Evolutionary conservation across 2,888 invertebrate species (phyloP).

Genomic region (Baccha elongata): DNA sequence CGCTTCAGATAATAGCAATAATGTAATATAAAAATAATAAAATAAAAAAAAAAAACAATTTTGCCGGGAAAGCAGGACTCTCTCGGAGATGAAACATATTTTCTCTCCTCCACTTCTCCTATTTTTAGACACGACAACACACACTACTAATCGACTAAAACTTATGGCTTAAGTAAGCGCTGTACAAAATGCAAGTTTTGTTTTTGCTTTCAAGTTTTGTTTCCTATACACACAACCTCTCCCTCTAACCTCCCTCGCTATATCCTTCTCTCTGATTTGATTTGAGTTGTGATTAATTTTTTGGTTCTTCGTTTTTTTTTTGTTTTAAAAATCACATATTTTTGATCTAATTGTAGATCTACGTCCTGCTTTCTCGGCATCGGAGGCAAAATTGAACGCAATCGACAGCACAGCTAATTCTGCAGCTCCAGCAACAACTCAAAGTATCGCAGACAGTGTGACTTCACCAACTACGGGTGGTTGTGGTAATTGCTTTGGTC

Average conservation of each 20-base stretch:
- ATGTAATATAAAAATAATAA: background rate
- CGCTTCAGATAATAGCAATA: constrained; percentile 44
- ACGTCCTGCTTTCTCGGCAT: constrained; percentile 83
- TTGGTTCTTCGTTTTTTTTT: constrained; percentile 71
- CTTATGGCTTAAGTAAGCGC: constrained; percentile 32
- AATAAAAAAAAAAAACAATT: constrained; percentile 61
- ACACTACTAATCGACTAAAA: constrained; percentile 17
- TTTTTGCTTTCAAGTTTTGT: constrained; percentile 36
- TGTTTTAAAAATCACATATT: constrained; percentile 78
- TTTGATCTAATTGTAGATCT: constrained; percentile 82
- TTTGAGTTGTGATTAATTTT: constrained; percentile 42
- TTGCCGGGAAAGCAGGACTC: constrained; percentile 82
- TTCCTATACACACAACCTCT: background rate
- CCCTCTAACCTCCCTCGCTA: background rate
- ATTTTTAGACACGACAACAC: constrained; percentile 27
- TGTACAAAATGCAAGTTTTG: constrained; percentile 37
- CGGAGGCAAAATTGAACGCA: constrained; percentile 80
- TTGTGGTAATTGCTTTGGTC: constrained; percentile 81
- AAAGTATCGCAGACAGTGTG: constrained; percentile 71
- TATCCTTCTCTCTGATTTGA: constrained; percentile 21
- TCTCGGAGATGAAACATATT: constrained; percentile 31
- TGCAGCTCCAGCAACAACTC: constrained; percentile 74
- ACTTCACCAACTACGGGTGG: constrained; percentile 75
- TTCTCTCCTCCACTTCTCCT: constrained; percentile 7
- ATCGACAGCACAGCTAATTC: constrained; percentile 57